Percentiles rank a stretch among this genome's conserved stretches.
phyloP scores from a whole-genome alignment of 2,888 invertebrate genomes.

The Pimpla rufipes region DNA sequence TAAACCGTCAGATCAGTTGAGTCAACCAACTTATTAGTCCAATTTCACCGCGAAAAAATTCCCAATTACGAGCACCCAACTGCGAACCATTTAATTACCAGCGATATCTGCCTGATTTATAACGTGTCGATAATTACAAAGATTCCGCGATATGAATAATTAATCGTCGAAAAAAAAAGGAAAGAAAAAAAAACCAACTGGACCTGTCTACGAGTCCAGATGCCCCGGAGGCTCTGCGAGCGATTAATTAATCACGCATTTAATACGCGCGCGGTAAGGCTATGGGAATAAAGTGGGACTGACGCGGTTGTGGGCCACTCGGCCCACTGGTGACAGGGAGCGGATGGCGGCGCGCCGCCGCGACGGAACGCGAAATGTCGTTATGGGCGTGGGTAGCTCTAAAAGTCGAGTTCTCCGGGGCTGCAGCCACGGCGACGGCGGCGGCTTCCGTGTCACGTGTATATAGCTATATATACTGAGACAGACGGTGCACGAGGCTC shows the following conservation, averaged over 20 bases:
- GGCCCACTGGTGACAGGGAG: conserved; percentile 36
- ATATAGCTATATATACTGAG: conserved; percentile 37
- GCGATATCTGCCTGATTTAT: not conserved
- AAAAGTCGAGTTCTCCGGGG: conserved; percentile 57
- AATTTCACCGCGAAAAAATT: not conserved
- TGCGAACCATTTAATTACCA: not conserved
- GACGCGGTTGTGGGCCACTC: conserved; percentile 21
- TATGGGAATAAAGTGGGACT: conserved; percentile 31
- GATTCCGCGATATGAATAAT: conserved; percentile 10
- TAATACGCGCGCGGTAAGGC: conserved; percentile 11
- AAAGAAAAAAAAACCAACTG: conserved; percentile 16
- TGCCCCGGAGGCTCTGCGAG: not conserved
- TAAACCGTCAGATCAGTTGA: too few relatives aligned
- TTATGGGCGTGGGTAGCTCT: conserved; percentile 64
- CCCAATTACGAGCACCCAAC: not conserved
- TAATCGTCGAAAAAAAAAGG: conserved; percentile 20
- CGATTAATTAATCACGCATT: conserved; percentile 49
- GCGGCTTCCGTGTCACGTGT: conserved; percentile 57
- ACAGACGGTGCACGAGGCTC: conserved; percentile 28
- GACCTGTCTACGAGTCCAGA: not conserved
- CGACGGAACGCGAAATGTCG: conserved; percentile 60
- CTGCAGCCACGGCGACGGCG: not conserved
- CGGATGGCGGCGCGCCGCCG: too few relatives aligned
- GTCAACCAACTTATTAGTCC: not conserved
- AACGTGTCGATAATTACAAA: not conserved